Percentiles rank a stretch among this genome's conserved stretches.
Conservation (phyloP, 2,888 invertebrate species). For the Cinara cedri region DNA sequence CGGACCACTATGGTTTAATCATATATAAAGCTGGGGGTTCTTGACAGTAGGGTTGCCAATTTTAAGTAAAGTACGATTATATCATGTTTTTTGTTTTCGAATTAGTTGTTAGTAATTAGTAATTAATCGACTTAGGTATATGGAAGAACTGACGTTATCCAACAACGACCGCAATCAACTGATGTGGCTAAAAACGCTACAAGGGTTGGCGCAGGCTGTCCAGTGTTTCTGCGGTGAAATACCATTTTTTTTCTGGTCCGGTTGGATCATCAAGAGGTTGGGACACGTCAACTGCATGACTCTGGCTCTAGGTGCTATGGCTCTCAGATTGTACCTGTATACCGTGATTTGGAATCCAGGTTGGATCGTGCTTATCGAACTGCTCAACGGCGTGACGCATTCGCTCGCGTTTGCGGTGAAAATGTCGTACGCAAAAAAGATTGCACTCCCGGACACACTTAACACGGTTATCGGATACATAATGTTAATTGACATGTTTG, state of each 20-base stretch:
- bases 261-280: conserved; percentile 74
- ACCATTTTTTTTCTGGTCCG: conserved; percentile 83
- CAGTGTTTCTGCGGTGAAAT: conserved; percentile 85
- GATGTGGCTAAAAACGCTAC: conserved; percentile 72
- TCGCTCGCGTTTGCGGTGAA: conserved; percentile 87
- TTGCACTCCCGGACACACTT: conserved; percentile 82
- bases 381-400: conserved; percentile 85
- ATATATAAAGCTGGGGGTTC: too few species aligned
- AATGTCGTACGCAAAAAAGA: conserved; percentile 84
- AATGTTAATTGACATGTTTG: conserved; percentile 85
- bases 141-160: conserved; percentile 69
- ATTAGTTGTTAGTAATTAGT: too few species aligned
- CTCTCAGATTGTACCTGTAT: conserved; percentile 82
- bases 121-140: too few species aligned
- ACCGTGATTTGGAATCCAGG: conserved; percentile 80
- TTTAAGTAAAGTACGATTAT: too few species aligned
- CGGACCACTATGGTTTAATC: too few species aligned
- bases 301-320: conserved; percentile 78
- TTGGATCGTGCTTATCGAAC: conserved; percentile 83
- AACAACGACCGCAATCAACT: conserved; percentile 59
- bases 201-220: conserved; percentile 76
- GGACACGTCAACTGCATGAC: conserved; percentile 86
- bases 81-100: too few species aligned
- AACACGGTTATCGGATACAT: conserved; percentile 87
- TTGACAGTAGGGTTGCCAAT: too few species aligned